Base-by-base conservation (phyloP, 1,140 invertebrate species). In the Stenopsyche tienmushanensis region DNA sequence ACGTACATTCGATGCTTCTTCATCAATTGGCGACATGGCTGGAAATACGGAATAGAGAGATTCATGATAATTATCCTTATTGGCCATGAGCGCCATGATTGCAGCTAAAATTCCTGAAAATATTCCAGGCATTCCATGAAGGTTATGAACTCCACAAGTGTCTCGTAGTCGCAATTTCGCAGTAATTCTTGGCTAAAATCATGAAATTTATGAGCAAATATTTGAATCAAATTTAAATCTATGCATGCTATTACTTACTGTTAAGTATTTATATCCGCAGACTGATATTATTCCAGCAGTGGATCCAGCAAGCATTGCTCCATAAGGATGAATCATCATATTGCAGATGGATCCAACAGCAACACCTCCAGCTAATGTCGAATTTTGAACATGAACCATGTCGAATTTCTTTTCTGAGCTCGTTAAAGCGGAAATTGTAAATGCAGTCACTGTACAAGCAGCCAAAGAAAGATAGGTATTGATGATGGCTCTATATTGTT, bases 141-240 rank as follows among this genome's bases (percentile, higher is more conserved):
- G 84, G 79, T 98, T 98, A 80, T 98, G 87, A 0, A 98, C 94
- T 1, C 96, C 96, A 75, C 95, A 98, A 1, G 95, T 97, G 76
- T 98, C 96, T 73, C 93, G 88, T 41, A 98, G 78, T 50, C 87
- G 84, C 2, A 92, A 73, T 49, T 83, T 85, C 34, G 81, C 80
- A 44, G 85, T 83, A 25, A 96, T 75, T 39, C 85, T 77, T 20
- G 92, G 92, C 92, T 95, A 76, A 29, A 79, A 65, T 49, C 9
- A n/a, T 49, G 3, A 5, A 45, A 7, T 47, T n/a, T n/a, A 65
- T 26, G 39, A 25, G 3, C 41, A 50, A 62, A 50, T 50, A 47
- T 60, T 47, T 47, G 9, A 7, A 25, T 49, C 26, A 9, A 45
- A 26, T 7, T 47, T 60, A 47, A n/a, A n/a, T n/a, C n/a, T n/a